Conservation (phyloP, 2,888 invertebrate genomes). For the Baronia brevicornis region DNA sequence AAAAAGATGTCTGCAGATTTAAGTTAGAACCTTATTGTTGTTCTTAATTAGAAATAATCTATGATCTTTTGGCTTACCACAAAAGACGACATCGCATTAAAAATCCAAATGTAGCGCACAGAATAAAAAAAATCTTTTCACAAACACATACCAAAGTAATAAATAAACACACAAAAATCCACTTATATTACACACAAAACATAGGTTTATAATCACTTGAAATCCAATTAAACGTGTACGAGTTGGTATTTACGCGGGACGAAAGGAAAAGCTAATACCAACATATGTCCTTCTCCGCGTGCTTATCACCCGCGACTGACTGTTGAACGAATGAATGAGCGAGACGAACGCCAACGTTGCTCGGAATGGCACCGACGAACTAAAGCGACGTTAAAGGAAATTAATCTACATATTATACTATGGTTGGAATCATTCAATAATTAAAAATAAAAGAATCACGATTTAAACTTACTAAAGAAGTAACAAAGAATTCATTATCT, state of each 20-base stretch:
- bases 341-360: constrained; percentile 31
- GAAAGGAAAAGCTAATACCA: constrained; percentile 20
- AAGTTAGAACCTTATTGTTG: not conserved
- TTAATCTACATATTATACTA: constrained; percentile 24
- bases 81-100: constrained; percentile 44
- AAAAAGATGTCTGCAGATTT: not conserved
- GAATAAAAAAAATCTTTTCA: constrained; percentile 44
- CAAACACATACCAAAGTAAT: constrained; percentile 44
- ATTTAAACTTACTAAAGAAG: no score
- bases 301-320: constrained; percentile 62
- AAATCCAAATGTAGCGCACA: constrained; percentile 56
- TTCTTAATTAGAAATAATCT: constrained; percentile 16
- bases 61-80: constrained; percentile 50
- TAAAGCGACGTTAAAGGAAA: constrained; percentile 31
- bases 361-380: constrained; percentile 30
- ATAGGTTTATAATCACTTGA: constrained; percentile 41
- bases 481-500: no score
- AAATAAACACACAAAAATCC: constrained; percentile 37
- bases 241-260: constrained; percentile 45
- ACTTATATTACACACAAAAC: constrained; percentile 32
- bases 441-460: not conserved
- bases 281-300: constrained; percentile 32
- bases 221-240: constrained; percentile 37
- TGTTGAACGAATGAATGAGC: constrained; percentile 36
- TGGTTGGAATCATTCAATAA: constrained; percentile 10